phyloP scores from a whole-genome alignment of 2,797 vertebrate species.

The Coilia nasus region DNA sequence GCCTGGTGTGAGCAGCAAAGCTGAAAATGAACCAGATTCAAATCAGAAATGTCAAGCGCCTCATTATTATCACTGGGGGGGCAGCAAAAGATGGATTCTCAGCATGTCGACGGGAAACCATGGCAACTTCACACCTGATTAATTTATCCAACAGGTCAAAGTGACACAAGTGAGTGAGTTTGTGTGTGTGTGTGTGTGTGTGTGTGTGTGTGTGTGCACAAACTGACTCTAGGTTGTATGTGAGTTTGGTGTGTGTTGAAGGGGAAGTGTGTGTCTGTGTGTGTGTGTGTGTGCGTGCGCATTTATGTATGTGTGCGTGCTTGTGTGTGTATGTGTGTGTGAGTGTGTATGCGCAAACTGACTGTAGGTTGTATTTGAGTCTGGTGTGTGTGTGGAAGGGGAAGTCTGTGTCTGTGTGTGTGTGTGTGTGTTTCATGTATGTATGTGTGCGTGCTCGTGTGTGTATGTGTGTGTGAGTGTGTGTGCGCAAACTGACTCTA shows the following conservation, averaged over 20 bases:
- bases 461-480: not conserved
- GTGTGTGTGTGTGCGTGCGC: too few species aligned
- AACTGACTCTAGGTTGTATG: too few species aligned
- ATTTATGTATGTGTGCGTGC: too few species aligned
- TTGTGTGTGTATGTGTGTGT: too few species aligned
- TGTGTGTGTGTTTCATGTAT: not conserved
- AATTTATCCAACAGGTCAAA: slow-evolving; percentile 57
- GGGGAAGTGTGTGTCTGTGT: too few species aligned
- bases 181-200: too few species aligned
- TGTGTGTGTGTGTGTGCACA: too few species aligned
- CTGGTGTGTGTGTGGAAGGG: too few species aligned
- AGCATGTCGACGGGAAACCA: slow-evolving; percentile 68
- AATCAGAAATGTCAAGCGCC: slow-evolving; percentile 51
- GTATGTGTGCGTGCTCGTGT: not conserved
- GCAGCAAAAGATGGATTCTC: slow-evolving; percentile 51
- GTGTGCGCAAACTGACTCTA: not conserved
- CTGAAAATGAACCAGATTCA: slow-evolving; percentile 57
- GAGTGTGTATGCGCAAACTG: too few species aligned
- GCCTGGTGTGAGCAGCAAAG: slow-evolving; percentile 39
- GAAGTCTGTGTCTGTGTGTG: too few species aligned
- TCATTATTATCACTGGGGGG: slow-evolving; percentile 51
- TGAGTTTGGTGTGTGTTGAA: too few species aligned
- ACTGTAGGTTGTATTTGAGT: too few species aligned
- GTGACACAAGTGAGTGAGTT: slow-evolving; percentile 54
- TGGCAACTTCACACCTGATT: slow-evolving; percentile 74